Evolutionary conservation across 2,888 invertebrate species (phyloP).

Genomic region (Cyclophora albipunctata): DNA sequence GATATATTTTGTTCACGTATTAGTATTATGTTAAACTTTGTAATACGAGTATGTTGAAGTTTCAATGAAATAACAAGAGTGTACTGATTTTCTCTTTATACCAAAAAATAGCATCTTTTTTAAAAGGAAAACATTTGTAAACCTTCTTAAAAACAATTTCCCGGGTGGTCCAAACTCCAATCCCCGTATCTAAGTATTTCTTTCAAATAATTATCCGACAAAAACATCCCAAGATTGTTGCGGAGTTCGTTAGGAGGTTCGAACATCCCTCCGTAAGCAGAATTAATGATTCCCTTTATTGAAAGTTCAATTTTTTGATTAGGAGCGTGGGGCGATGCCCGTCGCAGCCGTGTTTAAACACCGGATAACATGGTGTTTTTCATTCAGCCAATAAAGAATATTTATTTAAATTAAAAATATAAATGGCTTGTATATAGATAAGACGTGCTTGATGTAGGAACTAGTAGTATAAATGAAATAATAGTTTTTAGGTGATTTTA

Average conservation of each 20-base stretch:
- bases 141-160: constrained; percentile 43
- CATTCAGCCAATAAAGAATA: constrained; percentile 61
- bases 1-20: too few species aligned
- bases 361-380: constrained; percentile 69
- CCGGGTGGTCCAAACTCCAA: constrained; percentile 39
- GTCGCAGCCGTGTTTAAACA: constrained; percentile 56
- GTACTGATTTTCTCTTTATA: too few species aligned
- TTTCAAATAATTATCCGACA: constrained; percentile 59
- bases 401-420: constrained; percentile 36
- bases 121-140: constrained; percentile 1
- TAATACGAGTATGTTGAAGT: too few species aligned
- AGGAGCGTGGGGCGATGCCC: constrained; percentile 41
- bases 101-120: too few species aligned
- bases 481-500: too few species aligned
- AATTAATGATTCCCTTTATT: constrained; percentile 83
- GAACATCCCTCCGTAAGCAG: constrained; percentile 64
- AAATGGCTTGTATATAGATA: too few species aligned
- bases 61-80: too few species aligned
- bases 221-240: constrained; percentile 68
- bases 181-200: constrained; percentile 42
- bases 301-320: constrained; percentile 83
- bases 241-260: constrained; percentile 53
- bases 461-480: too few species aligned
- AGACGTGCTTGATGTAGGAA: too few species aligned
- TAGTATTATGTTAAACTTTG: too few species aligned